Conservation (phyloP, 2,797 vertebrate species). For the Microcaecilia unicolor region DNA sequence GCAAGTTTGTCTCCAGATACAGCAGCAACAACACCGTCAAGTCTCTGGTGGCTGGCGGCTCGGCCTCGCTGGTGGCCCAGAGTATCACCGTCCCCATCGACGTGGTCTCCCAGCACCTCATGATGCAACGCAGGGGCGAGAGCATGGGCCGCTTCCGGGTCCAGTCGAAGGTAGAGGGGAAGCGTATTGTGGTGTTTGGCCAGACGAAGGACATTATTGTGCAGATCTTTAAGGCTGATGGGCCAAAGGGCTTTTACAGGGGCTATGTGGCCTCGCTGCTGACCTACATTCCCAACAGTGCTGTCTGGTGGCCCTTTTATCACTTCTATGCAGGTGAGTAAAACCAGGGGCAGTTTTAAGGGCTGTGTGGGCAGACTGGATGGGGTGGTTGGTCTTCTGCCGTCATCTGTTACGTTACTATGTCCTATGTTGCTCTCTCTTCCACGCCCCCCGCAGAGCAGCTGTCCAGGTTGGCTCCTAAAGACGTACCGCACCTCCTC, state of each 20-base stretch:
- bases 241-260: slow-evolving; percentile 83
- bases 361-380: too few species aligned
- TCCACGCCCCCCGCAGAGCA: slow-evolving; percentile 62
- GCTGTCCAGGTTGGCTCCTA: slow-evolving; percentile 79
- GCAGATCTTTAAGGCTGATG: slow-evolving; percentile 83
- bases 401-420: neutral
- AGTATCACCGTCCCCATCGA: slow-evolving; percentile 96
- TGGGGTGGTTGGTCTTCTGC: too few species aligned
- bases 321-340: slow-evolving; percentile 91
- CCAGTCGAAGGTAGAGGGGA: slow-evolving; percentile 23
- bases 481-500: slow-evolving; percentile 86
- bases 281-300: slow-evolving; percentile 96
- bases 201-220: slow-evolving; percentile 82
- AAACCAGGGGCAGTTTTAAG: too few species aligned
- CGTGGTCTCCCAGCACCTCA: slow-evolving; percentile 88
- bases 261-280: slow-evolving; percentile 91
- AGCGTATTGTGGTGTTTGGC: slow-evolving; percentile 62
- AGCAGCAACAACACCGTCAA: slow-evolving; percentile 83
- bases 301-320: slow-evolving; percentile 97
- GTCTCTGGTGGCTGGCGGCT: slow-evolving; percentile 86
- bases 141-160: slow-evolving; percentile 78
- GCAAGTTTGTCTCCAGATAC: slow-evolving; percentile 80
- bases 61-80: slow-evolving; percentile 88
- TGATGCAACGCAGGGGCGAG: slow-evolving; percentile 85
- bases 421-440: neutral